phyloP scores from a whole-genome alignment of 2,797 vertebrate genomes.

The Brachyrhaphis roseni region DNA sequence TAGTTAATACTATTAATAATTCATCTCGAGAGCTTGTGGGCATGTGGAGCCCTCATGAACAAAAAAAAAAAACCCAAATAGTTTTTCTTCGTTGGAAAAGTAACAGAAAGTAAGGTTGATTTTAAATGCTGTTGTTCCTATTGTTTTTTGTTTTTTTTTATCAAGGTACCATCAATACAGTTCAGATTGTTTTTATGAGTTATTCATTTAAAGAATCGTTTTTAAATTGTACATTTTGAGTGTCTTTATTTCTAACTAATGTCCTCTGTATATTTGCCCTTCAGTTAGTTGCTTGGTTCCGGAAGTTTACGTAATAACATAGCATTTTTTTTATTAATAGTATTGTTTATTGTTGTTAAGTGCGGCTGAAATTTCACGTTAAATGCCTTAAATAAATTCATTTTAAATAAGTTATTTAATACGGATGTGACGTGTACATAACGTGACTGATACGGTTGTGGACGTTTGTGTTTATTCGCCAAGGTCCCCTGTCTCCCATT shows the following conservation, averaged over 20 bases:
- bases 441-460: neutral
- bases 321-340: neutral
- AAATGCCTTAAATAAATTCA: neutral
- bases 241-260: neutral
- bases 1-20: neutral
- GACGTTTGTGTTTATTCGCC: neutral
- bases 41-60: neutral
- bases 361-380: neutral
- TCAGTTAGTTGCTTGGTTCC: neutral
- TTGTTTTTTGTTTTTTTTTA: too few species aligned
- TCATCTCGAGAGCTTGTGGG: neutral
- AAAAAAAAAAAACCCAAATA: neutral
- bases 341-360: neutral
- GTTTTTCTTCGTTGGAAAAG: neutral
- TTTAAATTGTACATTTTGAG: neutral
- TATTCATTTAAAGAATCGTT: neutral
- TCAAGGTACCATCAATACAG: neutral
- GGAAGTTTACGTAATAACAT: neutral
- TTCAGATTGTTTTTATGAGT: neutral
- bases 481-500: accelerated
- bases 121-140: too few species aligned
- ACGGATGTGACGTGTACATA: slow-evolving; percentile 52
- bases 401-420: slow-evolving; percentile 35
- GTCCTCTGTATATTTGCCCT: neutral
- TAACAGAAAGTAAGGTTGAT: neutral